Conservation (phyloP, 2,797 vertebrate genomes). For the Betta splendens region DNA sequence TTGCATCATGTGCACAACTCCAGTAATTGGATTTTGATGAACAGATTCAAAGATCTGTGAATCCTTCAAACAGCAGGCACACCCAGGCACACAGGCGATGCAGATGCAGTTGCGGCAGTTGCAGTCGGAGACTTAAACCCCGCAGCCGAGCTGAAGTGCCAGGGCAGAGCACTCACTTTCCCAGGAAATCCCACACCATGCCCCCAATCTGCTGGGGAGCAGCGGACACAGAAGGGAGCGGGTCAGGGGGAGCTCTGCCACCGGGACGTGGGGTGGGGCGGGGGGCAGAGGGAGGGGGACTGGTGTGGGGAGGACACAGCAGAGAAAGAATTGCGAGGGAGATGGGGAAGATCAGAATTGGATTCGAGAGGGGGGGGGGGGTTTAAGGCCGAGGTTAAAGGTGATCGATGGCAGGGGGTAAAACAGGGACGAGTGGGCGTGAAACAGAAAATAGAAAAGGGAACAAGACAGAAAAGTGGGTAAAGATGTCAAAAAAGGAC, state of each 20-base stretch:
- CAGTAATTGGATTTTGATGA: conserved; percentile 7
- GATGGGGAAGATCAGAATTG: conserved; percentile 24
- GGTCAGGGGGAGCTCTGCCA: conserved; percentile 83
- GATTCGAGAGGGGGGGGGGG: conserved; percentile 18
- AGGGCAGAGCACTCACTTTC: conserved; percentile 85
- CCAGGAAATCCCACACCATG: conserved; percentile 83
- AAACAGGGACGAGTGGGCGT: conserved; percentile 25
- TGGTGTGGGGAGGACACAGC: conserved; percentile 47
- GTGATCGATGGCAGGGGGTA: conserved; percentile 32
- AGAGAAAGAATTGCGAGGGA: conserved; percentile 41
- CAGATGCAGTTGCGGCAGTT: conserved; percentile 63
- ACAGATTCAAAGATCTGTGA: conserved; percentile 60
- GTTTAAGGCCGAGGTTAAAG: conserved; percentile 20
- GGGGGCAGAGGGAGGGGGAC: conserved; percentile 62
- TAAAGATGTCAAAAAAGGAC: conserved; percentile 71
- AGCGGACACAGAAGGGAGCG: conserved; percentile 79
- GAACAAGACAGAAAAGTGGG: conserved; percentile 62
- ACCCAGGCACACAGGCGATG: conserved; percentile 53
- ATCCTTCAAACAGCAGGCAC: conserved; percentile 52
- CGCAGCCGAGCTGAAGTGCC: conserved; percentile 78
- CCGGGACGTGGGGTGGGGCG: conserved; percentile 77
- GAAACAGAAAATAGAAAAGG: conserved; percentile 43
- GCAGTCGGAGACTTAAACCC: conserved; percentile 58
- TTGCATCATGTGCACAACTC: conserved; percentile 42
- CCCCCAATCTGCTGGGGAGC: conserved; percentile 84